Base-by-base conservation (phyloP, 2,113 vertebrate genomes). In the Eubucco bourcierii region DNA sequence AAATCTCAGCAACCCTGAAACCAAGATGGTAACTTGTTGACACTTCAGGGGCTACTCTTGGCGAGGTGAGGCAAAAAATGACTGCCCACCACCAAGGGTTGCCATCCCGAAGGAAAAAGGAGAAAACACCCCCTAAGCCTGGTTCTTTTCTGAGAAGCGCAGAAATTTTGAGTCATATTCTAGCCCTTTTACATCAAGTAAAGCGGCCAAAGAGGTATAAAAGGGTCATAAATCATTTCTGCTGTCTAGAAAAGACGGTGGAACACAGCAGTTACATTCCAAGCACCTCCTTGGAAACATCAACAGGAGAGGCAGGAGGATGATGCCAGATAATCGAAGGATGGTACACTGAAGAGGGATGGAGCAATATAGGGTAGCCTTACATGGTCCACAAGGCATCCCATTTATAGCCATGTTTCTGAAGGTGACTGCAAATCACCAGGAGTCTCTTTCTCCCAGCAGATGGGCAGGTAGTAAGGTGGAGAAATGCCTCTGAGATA, bases 1-100 rank as follows among this genome's bases (percentile, higher is more conserved):
- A 5, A 47, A 88, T 89, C 91, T 87, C 65, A 72, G 87, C 46
- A 83, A 46, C 59, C 37, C 80, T 72, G 71, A 95, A 92, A 88
- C 44, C 44, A 80, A 85, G 87, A 90, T 10, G 92, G 65, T 4
- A 88, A 90, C 75, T 17, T 71, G 37, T 80, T 80, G 90, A 76
- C 66, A 23, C 41, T 74, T 58, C 2, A 5, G 41, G 59, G 63
- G 70, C 87, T 77, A 56, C 46, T 55, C 70, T 68, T 66, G 63
- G 55, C 0, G 14, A 94, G 78, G 56, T 65, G 25, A 28, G 27
- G 27, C 70, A 86, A 64, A 55, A 79, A 88, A 71, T 58, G 47
- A 67, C 60, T 78, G 87, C 47, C 39, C 39, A 66, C 17, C 60
- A 47, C 16, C 31, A 85, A 0, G 31, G 24, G 19, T 15, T 79